Conservation (phyloP, 2,797 vertebrate species). For the Intellagama lesueurii region DNA sequence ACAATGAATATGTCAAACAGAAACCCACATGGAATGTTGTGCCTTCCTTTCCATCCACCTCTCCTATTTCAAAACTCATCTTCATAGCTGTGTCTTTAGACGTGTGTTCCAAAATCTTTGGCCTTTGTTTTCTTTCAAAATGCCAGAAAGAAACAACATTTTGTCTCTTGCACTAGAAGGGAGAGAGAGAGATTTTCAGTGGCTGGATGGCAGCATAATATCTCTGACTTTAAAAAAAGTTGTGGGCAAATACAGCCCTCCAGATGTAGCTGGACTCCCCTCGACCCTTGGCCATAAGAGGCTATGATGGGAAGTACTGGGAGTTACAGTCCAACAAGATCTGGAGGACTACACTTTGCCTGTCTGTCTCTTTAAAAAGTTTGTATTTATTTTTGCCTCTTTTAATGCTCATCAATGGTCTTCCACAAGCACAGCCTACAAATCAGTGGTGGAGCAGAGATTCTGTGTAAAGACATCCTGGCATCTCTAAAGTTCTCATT, state of each 20-base stretch:
- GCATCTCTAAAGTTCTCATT: not conserved
- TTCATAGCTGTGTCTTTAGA: not conserved
- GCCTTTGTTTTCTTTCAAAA: not conserved
- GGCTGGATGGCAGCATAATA: not conserved
- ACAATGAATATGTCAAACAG: rapidly evolving
- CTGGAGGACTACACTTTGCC: not conserved
- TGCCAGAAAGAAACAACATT: not conserved
- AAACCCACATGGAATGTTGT: not conserved
- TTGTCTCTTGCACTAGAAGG: not conserved
- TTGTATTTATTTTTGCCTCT: not conserved
- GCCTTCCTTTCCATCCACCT: not conserved
- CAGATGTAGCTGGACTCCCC: no score
- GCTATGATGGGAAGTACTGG: no score
- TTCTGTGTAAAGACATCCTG: not conserved
- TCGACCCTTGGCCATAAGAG: no score
- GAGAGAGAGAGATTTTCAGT: not conserved
- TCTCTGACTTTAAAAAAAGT: not conserved
- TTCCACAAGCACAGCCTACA: not conserved
- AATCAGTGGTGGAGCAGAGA: not conserved
- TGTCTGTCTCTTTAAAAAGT: not conserved
- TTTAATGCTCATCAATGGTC: not conserved
- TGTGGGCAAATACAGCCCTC: no score
- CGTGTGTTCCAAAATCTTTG: no score
- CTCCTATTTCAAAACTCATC: not conserved
- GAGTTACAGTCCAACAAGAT: no score